Base-by-base conservation (phyloP, 2,888 invertebrate genomes). In the Ophion obscuratus region DNA sequence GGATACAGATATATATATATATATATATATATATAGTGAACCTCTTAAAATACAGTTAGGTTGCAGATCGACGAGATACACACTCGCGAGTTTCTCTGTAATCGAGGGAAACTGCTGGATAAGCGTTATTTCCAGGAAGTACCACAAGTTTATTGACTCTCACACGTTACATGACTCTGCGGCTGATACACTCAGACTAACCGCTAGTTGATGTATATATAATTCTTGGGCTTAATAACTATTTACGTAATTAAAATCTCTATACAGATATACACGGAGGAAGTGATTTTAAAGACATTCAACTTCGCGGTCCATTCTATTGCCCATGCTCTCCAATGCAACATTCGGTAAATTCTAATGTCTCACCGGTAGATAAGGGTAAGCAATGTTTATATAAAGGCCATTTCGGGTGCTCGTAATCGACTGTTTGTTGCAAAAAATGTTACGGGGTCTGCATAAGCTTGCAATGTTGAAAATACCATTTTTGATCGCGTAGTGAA, bases 21-120 rank as follows among this genome's bases (percentile, higher is more conserved):
- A 11, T 17, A 14, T 24, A 4, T 40, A 1, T 61, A 70, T 27
- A 40, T 57, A 62, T 27, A 61, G 68, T 11, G 17, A 64, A 61
- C 59, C 44, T 81, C 74, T 81, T 57, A 59, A 57, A 81, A 57
- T 44, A 57, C 27, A 57, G 36, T 53, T 62, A 73, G 44, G 31
- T 31, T 31, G n/a, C 10, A 73, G 14, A 61, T 81, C 61, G 27
- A 44, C n/a, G 62, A 7, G 20, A 84, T 75, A 68, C 61, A 83
- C 59, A 80, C 80, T 70, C 74, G 70, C 57, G 75, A 80, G 80
- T 71, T 80, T 80, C 84, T 40, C 71, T 70, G 71, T 84, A 84
- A 83, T 83, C 79, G 80, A 71, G 70, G 70, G 64, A 80, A 75
- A 84, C 59, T 76, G 84, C 84, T 80, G 66, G 44, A 64, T 59